Evolutionary conservation across 1,140 invertebrate species (phyloP).

Genomic region (Drosophila albomicans): DNA sequence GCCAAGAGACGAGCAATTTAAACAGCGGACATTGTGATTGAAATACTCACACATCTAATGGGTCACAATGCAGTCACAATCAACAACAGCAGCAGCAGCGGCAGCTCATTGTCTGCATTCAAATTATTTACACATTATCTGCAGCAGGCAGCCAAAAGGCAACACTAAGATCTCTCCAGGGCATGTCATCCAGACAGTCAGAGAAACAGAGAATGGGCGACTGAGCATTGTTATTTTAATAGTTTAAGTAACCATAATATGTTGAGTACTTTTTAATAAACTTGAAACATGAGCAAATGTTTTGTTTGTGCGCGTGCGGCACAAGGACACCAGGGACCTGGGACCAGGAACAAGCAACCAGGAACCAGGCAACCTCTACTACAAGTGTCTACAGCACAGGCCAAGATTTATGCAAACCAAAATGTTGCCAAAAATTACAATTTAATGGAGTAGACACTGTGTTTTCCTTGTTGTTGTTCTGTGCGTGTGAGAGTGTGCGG

Average conservation of each 20-base stretch:
- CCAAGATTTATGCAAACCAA: conserved; percentile 82
- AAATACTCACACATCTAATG: conserved; percentile 1
- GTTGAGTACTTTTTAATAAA: conserved; percentile 84
- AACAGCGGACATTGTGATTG: conserved; percentile 11
- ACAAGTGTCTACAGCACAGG: conserved; percentile 44
- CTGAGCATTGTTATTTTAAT: conserved; percentile 74
- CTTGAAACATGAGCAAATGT: conserved; percentile 74
- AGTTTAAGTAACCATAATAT: conserved; percentile 84
- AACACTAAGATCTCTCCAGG: conserved; percentile 10
- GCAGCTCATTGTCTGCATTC: conserved; percentile 45
- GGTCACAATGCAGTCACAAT: conserved; percentile 15
- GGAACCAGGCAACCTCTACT: conserved; percentile 19
- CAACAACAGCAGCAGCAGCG: background rate
- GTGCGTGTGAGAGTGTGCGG: conserved; percentile 14
- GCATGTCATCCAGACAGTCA: conserved; percentile 27
- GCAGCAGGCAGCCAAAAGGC: conserved; percentile 28
- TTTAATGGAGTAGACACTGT: conserved; percentile 76
- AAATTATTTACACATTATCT: conserved; percentile 77
- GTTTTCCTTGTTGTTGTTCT: conserved; percentile 16
- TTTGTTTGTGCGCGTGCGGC: conserved; percentile 59
- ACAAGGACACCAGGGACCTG: conserved; percentile 67
- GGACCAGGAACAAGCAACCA: conserved; percentile 22
- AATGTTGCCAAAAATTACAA: conserved; percentile 84
- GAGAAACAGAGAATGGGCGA: conserved; percentile 1
- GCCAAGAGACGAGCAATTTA: conserved; percentile 9